phyloP scores from a whole-genome alignment of 2,113 vertebrate species.

The Grus americana region DNA sequence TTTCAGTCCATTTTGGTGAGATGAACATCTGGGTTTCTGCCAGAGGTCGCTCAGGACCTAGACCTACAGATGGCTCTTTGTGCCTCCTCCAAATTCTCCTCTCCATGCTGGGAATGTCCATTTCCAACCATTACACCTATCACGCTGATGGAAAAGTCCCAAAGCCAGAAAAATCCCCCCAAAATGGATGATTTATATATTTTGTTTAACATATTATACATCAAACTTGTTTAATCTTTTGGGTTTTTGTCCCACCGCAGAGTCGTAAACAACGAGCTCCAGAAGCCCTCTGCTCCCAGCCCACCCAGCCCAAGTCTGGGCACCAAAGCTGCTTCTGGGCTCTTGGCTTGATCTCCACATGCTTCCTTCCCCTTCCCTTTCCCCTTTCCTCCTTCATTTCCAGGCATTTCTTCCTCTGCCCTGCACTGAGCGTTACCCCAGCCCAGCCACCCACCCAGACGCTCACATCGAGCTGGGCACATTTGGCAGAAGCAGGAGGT shows the following conservation, averaged over 20 bases:
- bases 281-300: not conserved
- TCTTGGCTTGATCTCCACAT: rapidly evolving
- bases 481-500: not conserved
- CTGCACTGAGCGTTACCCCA: not conserved
- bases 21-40: not conserved
- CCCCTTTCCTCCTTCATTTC: not conserved
- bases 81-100: not conserved
- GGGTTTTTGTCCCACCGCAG: not conserved
- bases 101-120: not conserved
- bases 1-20: not conserved
- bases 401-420: not conserved
- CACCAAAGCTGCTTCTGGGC: not conserved
- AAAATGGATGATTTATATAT: not conserved
- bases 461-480: rapidly evolving
- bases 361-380: not conserved
- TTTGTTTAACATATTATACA: not conserved
- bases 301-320: not conserved
- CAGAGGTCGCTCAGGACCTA: not conserved
- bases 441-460: not conserved
- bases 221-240: not conserved
- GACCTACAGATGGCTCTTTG: not conserved
- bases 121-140: rapidly evolving
- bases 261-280: not conserved
- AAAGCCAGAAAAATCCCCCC: not conserved
- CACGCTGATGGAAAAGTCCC: not conserved